Percentiles rank a stretch among this genome's conserved stretches.
phyloP scores from a whole-genome alignment of 2,888 invertebrate species.

The Rhingia campestris region DNA sequence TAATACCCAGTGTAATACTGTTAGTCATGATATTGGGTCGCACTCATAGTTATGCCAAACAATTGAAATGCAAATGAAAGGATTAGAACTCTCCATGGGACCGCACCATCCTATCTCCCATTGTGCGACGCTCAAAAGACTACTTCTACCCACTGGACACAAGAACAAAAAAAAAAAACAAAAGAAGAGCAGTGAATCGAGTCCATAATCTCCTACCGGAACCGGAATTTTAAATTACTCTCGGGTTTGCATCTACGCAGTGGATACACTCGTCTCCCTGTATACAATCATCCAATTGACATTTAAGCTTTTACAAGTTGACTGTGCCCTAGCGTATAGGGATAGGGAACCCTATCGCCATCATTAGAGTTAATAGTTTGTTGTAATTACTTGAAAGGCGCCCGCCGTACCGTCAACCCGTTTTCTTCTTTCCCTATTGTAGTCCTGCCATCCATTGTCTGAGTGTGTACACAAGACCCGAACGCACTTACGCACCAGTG shows the following conservation, averaged over 20 bases:
- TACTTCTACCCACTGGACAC: constrained; percentile 37
- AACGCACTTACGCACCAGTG: constrained; percentile 58
- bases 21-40: constrained; percentile 31
- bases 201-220: constrained; percentile 60
- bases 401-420: constrained; percentile 65
- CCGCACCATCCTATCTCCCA: constrained; percentile 29
- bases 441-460: not conserved
- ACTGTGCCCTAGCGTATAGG: constrained; percentile 20
- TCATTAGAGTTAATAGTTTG: constrained; percentile 71
- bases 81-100: constrained; percentile 56
- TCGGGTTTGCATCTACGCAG: constrained; percentile 45
- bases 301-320: constrained; percentile 36
- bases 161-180: too few species aligned
- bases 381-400: constrained; percentile 71
- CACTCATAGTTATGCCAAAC: constrained; percentile 46
- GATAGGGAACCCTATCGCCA: constrained; percentile 54
- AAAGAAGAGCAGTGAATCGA: constrained; percentile 12
- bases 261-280: not conserved
- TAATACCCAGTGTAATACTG: not conserved
- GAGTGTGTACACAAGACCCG: constrained; percentile 11
- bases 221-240: constrained; percentile 54
- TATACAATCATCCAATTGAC: constrained; percentile 45
- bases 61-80: constrained; percentile 70
- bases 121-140: constrained; percentile 48
- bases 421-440: constrained; percentile 52